phyloP scores from a whole-genome alignment of 2,888 invertebrate genomes.

The Agriopis aurantiaria region DNA sequence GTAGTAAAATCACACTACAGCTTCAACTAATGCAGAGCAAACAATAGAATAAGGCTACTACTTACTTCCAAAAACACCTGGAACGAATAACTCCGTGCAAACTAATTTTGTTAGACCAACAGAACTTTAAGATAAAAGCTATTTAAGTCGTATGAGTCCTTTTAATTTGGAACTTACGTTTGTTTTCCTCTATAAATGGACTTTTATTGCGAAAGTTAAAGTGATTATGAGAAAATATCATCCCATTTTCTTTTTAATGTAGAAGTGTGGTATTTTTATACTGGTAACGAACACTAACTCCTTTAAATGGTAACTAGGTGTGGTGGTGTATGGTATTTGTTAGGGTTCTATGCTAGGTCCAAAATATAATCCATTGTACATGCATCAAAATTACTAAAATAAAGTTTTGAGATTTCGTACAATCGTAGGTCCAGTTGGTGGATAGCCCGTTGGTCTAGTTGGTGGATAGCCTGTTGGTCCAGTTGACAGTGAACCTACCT shows the following conservation, averaged over 20 bases:
- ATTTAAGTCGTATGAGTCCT: slow-evolving; percentile 17
- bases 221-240: slow-evolving; percentile 17
- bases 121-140: slow-evolving; percentile 15
- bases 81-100: background rate
- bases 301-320: too few species aligned
- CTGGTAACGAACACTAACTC: too few species aligned
- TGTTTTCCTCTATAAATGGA: slow-evolving; percentile 10
- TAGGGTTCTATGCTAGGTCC: too few species aligned
- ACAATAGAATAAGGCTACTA: background rate
- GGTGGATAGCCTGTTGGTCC: too few species aligned
- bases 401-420: too few species aligned
- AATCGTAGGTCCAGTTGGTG: too few species aligned
- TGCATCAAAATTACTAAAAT: too few species aligned
- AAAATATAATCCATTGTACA: too few species aligned
- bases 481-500: too few species aligned
- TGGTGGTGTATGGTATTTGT: background rate
- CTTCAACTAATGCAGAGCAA: background rate
- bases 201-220: slow-evolving; percentile 19
- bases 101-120: slow-evolving; percentile 5
- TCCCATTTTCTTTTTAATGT: slow-evolving; percentile 4
- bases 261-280: background rate
- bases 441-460: too few species aligned
- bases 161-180: slow-evolving; percentile 14
- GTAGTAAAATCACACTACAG: background rate
- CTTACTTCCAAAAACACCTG: background rate